Conservation (phyloP, 2,113 vertebrate species). For the Grus americana region DNA sequence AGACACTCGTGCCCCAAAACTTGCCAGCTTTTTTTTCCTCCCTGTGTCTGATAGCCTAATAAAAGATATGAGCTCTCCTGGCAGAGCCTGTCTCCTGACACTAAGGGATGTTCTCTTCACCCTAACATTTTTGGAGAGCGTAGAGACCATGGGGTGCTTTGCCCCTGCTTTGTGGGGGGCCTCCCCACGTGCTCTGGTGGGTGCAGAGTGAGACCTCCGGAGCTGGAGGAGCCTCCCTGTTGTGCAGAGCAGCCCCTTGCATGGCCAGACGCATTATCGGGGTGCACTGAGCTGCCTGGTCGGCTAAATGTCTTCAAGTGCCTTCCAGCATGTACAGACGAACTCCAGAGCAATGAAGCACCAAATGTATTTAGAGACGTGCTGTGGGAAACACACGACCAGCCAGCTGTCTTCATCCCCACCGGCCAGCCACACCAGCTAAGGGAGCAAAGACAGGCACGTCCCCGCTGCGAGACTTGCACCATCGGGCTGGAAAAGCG, state of each 20-base stretch:
- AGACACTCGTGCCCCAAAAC: accelerated
- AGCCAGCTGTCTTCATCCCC: neutral
- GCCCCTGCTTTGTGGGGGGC: neutral
- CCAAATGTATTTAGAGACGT: neutral
- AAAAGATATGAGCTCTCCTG: neutral
- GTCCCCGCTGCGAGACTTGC: neutral
- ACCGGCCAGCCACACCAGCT: accelerated
- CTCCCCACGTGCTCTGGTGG: neutral
- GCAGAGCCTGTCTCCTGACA: neutral
- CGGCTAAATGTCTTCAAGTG: neutral
- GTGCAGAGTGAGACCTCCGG: neutral
- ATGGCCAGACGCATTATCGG: accelerated
- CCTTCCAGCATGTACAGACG: neutral
- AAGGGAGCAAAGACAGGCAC: neutral
- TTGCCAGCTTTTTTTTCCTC: neutral
- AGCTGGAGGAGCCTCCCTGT: neutral
- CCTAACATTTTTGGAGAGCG: neutral
- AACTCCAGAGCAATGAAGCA: neutral
- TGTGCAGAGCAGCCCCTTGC: neutral
- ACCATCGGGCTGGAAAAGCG: neutral
- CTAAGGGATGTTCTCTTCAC: neutral
- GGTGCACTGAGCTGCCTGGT: neutral
- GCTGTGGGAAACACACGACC: neutral
- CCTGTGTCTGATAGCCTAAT: neutral
- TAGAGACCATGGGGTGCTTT: neutral